Percentiles rank a stretch among this genome's conserved stretches.
These are phyloP conservation scores for Periophthalmus modestus DNA, from an alignment of 2,113 vertebrate species.

Conservation along the genomic window DNA sequence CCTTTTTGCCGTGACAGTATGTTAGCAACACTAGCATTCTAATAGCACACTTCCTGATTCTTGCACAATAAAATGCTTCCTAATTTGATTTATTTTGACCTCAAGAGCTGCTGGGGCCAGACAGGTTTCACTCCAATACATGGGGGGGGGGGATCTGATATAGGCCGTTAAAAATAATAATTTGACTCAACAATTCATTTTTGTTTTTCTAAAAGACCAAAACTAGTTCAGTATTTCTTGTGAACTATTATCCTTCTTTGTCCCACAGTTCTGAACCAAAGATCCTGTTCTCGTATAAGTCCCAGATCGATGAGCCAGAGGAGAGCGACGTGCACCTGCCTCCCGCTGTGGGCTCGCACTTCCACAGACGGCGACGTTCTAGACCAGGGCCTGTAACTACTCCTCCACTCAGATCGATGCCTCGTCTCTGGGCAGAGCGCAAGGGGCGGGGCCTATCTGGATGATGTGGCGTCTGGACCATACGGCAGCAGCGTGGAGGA, in stretches of 20 bases:
- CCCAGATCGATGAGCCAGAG: conserved; percentile 93
- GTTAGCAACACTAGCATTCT: too few relatives aligned
- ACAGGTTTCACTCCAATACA: too few relatives aligned
- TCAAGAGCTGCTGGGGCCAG: too few relatives aligned
- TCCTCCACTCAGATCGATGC: conserved; percentile 94
- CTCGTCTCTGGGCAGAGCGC: conserved; percentile 83
- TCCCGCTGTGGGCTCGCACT: conserved; percentile 84
- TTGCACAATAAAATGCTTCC: too few relatives aligned
- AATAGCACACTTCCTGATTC: too few relatives aligned
- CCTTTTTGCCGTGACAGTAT: too few relatives aligned
- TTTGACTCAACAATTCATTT: too few relatives aligned
- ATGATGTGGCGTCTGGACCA: conserved; percentile 90
- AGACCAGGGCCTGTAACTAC: conserved; percentile 84
- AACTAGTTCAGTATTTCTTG: too few relatives aligned
- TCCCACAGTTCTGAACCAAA: conserved; percentile 90
- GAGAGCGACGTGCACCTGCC: conserved; percentile 93
- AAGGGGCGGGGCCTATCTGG: conserved; percentile 85
- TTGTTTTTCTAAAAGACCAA: too few relatives aligned
- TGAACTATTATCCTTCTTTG: not conserved
- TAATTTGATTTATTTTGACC: too few relatives aligned
- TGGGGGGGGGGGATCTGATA: too few relatives aligned
- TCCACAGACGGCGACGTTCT: conserved; percentile 85
- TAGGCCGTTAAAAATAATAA: too few relatives aligned
- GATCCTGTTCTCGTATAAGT: conserved; percentile 99
- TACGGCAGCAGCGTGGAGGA: conserved; percentile 91